phyloP scores from a whole-genome alignment of 2,797 vertebrate species.

The Synaphobranchus kaupii region DNA sequence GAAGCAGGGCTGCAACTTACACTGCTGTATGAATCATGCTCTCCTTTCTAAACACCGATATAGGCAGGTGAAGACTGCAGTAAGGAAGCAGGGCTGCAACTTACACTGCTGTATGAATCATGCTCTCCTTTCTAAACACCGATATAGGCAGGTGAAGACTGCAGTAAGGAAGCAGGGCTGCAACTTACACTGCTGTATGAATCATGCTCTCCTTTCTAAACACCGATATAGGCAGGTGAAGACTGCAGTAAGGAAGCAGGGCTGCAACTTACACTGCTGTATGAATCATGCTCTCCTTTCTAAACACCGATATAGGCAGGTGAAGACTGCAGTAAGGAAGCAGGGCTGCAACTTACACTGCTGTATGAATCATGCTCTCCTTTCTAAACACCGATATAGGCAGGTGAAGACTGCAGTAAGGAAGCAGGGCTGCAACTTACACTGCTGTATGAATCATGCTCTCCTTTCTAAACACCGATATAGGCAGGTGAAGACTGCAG shows the following conservation, averaged over 20 bases:
- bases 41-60: slow-evolving; percentile 5
- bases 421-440: too few species aligned
- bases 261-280: background rate
- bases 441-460: too few species aligned
- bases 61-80: too few species aligned
- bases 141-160: slow-evolving; percentile 1
- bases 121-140: background rate
- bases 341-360: background rate
- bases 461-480: slow-evolving; percentile 7
- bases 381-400: slow-evolving; percentile 5
- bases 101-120: background rate
- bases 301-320: slow-evolving; percentile 1
- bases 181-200: background rate
- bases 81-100: too few species aligned
- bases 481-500: background rate
- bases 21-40: background rate
- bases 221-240: slow-evolving; percentile 8
- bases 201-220: background rate
- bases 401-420: too few species aligned
- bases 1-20: background rate
- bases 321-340: too few species aligned
- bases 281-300: background rate
- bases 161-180: too few species aligned
- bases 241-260: too few species aligned
- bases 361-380: background rate